Percentiles rank a stretch among this genome's conserved stretches.
These are phyloP conservation scores for Crocallis elinguaria DNA, from an alignment of 2,888 invertebrate genomes.

Conservation along the genomic window DNA sequence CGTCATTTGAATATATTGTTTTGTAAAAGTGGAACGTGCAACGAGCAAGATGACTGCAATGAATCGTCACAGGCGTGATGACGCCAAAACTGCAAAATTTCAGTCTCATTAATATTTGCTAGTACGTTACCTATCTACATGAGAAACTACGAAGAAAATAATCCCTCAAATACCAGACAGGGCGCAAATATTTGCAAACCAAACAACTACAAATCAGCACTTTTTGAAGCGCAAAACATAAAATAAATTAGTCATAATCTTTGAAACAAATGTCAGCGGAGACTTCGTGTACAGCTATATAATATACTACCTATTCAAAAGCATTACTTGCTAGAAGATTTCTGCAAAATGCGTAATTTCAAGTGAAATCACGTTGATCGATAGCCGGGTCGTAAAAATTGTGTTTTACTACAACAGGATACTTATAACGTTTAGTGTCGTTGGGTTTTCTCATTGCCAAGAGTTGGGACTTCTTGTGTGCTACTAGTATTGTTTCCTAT, in stretches of 20 bases:
- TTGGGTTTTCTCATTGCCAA: slow-evolving; percentile 53
- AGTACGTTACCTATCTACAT: too few species aligned
- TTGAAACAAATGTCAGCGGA: slow-evolving; percentile 4
- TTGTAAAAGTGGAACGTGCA: too few species aligned
- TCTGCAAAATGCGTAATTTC: slow-evolving; percentile 26
- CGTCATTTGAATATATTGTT: too few species aligned
- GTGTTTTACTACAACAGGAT: slow-evolving; percentile 63
- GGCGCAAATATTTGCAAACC: background rate
- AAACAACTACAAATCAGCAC: background rate
- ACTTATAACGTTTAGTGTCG: slow-evolving; percentile 40
- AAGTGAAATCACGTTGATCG: slow-evolving; percentile 46
- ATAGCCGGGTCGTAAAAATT: slow-evolving; percentile 56
- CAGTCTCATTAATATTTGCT: too few species aligned
- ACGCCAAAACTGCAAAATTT: too few species aligned
- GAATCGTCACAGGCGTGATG: too few species aligned
- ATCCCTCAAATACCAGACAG: background rate
- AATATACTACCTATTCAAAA: slow-evolving; percentile 27
- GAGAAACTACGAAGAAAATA: too few species aligned
- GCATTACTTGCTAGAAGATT: slow-evolving; percentile 14
- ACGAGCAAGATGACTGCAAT: too few species aligned
- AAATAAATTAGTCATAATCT: slow-evolving; percentile 16
- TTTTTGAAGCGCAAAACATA: slow-evolving; percentile 1
- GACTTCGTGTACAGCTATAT: slow-evolving; percentile 1
- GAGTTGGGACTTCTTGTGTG: slow-evolving; percentile 10
- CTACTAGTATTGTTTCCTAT: background rate